Conservation (phyloP, 2,113 vertebrate species). For the Epinephelus cyanopodus region DNA sequence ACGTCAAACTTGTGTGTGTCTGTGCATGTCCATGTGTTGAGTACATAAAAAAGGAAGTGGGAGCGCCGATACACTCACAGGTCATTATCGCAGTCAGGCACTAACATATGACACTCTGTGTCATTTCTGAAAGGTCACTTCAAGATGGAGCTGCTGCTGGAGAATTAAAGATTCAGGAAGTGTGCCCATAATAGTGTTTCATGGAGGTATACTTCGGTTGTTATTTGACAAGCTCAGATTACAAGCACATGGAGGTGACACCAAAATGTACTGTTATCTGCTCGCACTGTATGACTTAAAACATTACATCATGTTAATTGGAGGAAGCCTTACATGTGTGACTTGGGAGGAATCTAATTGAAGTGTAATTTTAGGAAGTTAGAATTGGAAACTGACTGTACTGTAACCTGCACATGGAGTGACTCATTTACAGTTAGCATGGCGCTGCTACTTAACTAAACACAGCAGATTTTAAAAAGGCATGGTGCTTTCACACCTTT, state of each 20-base stretch:
- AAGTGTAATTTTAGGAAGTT: too few species aligned
- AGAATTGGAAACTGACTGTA: background rate
- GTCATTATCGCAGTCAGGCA: constrained; percentile 48
- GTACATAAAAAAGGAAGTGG: background rate
- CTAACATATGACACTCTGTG: constrained; percentile 54
- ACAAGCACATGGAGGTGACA: background rate
- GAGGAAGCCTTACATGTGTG: background rate
- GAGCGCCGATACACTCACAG: background rate
- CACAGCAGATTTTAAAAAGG: background rate
- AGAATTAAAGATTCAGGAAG: constrained; percentile 47
- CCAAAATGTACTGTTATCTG: background rate
- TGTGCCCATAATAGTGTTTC: constrained; percentile 21
- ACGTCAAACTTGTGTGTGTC: background rate
- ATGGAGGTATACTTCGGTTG: constrained; percentile 8
- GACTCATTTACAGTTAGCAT: background rate
- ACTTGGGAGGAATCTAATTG: background rate
- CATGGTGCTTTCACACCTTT: too few species aligned
- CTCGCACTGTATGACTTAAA: background rate
- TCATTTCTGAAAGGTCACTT: constrained; percentile 68
- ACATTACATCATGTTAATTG: background rate
- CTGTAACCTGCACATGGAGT: background rate
- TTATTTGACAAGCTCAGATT: constrained; percentile 1
- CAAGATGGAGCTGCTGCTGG: constrained; percentile 49
- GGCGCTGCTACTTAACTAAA: background rate
- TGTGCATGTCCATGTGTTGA: constrained; percentile 7